Conservation (phyloP, 2,888 invertebrate species). For the Anthoptus insignis region DNA sequence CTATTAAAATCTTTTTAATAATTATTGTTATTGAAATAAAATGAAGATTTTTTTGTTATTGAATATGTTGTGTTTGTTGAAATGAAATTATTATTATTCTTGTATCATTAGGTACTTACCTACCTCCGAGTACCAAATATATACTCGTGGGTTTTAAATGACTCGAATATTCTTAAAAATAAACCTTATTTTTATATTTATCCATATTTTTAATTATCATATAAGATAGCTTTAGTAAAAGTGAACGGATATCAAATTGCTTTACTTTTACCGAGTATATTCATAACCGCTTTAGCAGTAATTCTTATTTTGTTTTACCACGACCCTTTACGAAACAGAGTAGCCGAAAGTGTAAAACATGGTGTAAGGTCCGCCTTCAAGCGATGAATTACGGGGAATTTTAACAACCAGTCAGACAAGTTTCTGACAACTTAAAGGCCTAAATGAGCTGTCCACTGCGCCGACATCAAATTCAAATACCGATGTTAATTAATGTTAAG, state of each 20-base stretch:
- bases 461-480: conserved; percentile 50
- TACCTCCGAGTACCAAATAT: no score
- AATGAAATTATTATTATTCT: no score
- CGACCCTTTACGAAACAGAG: conserved; percentile 43
- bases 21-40: no score
- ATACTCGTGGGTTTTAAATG: no score
- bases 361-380: conserved; percentile 58
- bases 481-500: conserved; percentile 54
- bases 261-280: conserved; percentile 9
- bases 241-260: neutral
- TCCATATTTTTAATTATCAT: no score
- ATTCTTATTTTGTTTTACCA: conserved; percentile 32
- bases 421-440: conserved; percentile 61
- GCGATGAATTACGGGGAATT: conserved; percentile 74
- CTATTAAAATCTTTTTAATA: no score
- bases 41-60: no score
- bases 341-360: conserved; percentile 59
- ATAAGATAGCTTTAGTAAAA: neutral
- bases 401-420: conserved; percentile 72
- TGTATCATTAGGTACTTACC: no score
- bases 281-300: no score
- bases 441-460: conserved; percentile 58
- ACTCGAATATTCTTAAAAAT: no score
- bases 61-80: no score
- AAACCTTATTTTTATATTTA: no score